Conservation (phyloP, 2,888 invertebrate genomes). For the Gisinianus flammeolus region DNA sequence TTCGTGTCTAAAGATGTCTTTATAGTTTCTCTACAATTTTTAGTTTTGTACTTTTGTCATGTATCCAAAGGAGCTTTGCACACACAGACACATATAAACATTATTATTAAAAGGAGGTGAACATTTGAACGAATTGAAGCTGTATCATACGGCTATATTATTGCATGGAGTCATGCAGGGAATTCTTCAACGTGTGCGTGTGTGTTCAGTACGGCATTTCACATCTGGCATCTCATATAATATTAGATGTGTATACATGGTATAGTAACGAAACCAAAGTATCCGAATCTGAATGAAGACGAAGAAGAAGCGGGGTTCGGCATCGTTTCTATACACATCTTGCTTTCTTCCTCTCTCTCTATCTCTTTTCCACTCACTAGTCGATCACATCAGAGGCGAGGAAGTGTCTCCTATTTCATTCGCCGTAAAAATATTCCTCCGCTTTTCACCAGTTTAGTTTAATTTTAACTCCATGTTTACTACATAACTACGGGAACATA, state of each 20-base stretch:
- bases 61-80: too few relatives aligned
- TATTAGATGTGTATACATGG: background rate
- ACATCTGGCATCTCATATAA: too few relatives aligned
- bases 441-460: slow-evolving; percentile 24
- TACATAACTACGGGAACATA: background rate
- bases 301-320: background rate
- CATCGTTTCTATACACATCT: background rate
- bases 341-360: background rate
- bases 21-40: too few relatives aligned
- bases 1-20: too few relatives aligned
- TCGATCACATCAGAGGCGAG: slow-evolving; percentile 15
- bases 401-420: slow-evolving; percentile 14
- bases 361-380: background rate
- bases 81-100: background rate
- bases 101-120: background rate
- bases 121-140: too few relatives aligned
- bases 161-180: too few relatives aligned
- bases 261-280: slow-evolving; percentile 4
- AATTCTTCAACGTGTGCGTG: background rate
- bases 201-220: too few relatives aligned
- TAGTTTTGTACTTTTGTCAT: too few relatives aligned
- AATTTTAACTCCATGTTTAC: slow-evolving; percentile 10
- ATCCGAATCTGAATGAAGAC: background rate
- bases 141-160: too few relatives aligned
- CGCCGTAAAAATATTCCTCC: slow-evolving; percentile 21